These are phyloP conservation scores for Norana najaformis DNA, from an alignment of 2,888 invertebrate species.

Conservation along the genomic window DNA sequence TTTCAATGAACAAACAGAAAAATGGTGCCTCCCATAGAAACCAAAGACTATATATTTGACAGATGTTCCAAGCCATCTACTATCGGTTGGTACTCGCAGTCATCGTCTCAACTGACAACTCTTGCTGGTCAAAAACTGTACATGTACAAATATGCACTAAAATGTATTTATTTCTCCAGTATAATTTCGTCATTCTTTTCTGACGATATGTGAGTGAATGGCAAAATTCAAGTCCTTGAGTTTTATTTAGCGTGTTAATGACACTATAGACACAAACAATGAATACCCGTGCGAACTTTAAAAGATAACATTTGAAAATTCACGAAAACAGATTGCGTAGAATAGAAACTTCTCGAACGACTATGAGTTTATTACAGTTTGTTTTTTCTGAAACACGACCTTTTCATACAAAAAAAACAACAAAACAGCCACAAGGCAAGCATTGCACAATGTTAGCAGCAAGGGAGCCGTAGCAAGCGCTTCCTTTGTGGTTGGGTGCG, in stretches of 20 bases:
- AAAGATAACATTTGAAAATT: background rate
- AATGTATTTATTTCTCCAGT: background rate
- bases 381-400: background rate
- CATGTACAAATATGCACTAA: background rate
- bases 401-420: background rate
- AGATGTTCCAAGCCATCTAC: background rate
- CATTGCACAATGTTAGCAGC: background rate
- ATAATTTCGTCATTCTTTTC: background rate
- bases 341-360: background rate
- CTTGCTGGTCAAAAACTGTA: background rate
- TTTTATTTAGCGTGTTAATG: background rate
- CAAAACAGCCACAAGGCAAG: background rate
- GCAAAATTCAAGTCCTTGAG: slow-evolving; percentile 13
- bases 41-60: background rate
- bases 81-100: background rate
- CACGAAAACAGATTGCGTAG: background rate
- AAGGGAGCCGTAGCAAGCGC: background rate
- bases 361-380: background rate
- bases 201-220: background rate
- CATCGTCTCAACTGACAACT: background rate
- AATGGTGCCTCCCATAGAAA: background rate
- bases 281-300: slow-evolving; percentile 7
- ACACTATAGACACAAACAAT: background rate
- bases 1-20: background rate
- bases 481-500: background rate